phyloP scores from a whole-genome alignment of 2,797 vertebrate species.

The Cichlasoma orientale region DNA sequence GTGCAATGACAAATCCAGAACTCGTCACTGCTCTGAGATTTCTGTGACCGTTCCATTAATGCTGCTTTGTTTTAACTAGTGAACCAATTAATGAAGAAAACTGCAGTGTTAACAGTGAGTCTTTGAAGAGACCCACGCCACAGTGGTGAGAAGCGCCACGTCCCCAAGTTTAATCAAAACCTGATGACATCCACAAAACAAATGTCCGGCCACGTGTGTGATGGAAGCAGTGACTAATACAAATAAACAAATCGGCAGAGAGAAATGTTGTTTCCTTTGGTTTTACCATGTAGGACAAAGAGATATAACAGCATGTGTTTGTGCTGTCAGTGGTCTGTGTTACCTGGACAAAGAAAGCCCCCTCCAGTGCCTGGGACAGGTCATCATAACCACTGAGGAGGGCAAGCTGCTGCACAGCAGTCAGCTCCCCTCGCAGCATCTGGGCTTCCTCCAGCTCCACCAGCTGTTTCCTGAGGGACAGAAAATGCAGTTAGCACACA shows the following conservation, averaged over 20 bases:
- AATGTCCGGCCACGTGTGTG: not conserved
- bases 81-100: not conserved
- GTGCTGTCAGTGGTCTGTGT: not conserved
- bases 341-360: conserved; percentile 91
- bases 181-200: not conserved
- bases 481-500: not conserved
- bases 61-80: not conserved
- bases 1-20: not conserved
- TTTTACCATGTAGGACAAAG: not conserved
- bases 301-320: not conserved
- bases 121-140: not conserved
- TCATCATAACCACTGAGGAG: conserved; percentile 85
- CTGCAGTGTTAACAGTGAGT: not conserved
- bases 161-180: not conserved
- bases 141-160: not conserved
- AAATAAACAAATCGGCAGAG: not conserved
- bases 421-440: conserved; percentile 86
- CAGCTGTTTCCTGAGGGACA: conserved; percentile 85
- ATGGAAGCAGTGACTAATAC: not conserved
- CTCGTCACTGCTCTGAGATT: not conserved
- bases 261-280: not conserved
- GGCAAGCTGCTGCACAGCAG: conserved; percentile 79
- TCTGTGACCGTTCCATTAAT: not conserved
- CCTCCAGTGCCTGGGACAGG: conserved; percentile 86
- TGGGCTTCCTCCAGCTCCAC: conserved; percentile 81